Evolutionary conservation across 2,113 vertebrate species (phyloP).

Genomic region (Pelecanoides urinatrix): DNA sequence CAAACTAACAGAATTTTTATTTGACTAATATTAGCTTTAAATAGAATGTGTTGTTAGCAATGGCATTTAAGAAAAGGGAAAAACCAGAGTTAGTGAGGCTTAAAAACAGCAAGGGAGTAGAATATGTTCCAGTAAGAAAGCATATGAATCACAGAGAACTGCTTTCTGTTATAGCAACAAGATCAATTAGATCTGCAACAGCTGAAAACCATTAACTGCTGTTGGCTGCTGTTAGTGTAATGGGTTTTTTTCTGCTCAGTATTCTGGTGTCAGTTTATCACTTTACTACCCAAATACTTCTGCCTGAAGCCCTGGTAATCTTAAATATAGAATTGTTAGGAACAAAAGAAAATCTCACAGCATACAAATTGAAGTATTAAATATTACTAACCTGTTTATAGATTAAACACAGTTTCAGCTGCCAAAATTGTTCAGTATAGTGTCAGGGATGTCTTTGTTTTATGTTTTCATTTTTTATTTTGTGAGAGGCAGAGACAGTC

Average conservation of each 20-base stretch:
- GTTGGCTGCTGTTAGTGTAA: conserved; percentile 41
- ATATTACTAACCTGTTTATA: conserved; percentile 51
- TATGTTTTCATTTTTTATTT: neutral
- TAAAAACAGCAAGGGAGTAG: conserved; percentile 45
- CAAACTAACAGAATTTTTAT: conserved; percentile 39
- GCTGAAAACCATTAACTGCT: conserved; percentile 57
- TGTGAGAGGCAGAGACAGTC: neutral
- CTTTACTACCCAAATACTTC: conserved; percentile 53
- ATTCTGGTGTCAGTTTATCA: conserved; percentile 47
- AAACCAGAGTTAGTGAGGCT: conserved; percentile 37
- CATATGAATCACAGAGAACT: conserved; percentile 48
- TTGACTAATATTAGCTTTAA: conserved; percentile 64
- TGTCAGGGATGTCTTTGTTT: conserved; percentile 26
- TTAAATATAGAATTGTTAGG: conserved; percentile 56
- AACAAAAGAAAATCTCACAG: conserved; percentile 53
- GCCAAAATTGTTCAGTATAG: neutral
- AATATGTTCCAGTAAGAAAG: conserved; percentile 29
- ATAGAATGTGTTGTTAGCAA: conserved; percentile 53
- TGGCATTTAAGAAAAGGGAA: conserved; percentile 56
- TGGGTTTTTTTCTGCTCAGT: conserved; percentile 22
- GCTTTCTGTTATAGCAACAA: conserved; percentile 55
- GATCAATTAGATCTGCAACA: conserved; percentile 59
- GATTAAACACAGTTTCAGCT: conserved; percentile 46
- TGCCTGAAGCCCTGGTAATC: conserved; percentile 50
- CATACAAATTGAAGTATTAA: conserved; percentile 62